Evolutionary conservation across 2,888 invertebrate genomes (phyloP).

Genomic region (Brachylomia viminalis): DNA sequence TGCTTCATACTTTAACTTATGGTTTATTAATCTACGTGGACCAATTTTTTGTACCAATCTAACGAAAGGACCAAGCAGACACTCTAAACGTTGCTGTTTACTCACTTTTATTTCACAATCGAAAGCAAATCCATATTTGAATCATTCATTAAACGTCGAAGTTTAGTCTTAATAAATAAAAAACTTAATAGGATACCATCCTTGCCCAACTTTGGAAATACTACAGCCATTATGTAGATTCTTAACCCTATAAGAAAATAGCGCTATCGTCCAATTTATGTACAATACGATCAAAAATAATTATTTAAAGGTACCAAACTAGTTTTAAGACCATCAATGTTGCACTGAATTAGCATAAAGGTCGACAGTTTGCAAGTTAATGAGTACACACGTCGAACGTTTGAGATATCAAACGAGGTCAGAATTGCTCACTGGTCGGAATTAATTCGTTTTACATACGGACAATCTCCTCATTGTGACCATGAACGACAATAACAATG

Average conservation of each 20-base stretch:
- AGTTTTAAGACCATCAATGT: conserved; percentile 61
- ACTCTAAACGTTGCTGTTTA: background rate
- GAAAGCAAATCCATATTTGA: background rate
- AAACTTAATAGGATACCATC: background rate
- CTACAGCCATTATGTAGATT: conserved; percentile 5
- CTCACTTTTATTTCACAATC: conserved; percentile 2
- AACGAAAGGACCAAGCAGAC: background rate
- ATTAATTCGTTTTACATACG: conserved; percentile 57
- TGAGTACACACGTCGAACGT: conserved; percentile 63
- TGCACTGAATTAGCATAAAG: conserved; percentile 68
- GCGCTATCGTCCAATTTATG: conserved; percentile 4
- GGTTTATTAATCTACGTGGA: background rate
- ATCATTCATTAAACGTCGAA: background rate
- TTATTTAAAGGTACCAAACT: conserved; percentile 34
- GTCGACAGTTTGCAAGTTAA: conserved; percentile 70
- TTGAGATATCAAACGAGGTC: conserved; percentile 71
- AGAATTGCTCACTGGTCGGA: conserved; percentile 58
- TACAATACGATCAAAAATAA: conserved; percentile 10
- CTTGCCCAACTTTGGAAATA: conserved; percentile 11
- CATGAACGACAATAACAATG: conserved; percentile 27
- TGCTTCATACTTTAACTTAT: background rate
- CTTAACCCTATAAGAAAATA: background rate
- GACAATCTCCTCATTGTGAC: conserved; percentile 52
- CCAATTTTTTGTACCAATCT: background rate
- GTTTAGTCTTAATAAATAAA: background rate